Base-by-base conservation (phyloP, 2,113 vertebrate species). In the Speoplatyrhinus poulsoni region DNA sequence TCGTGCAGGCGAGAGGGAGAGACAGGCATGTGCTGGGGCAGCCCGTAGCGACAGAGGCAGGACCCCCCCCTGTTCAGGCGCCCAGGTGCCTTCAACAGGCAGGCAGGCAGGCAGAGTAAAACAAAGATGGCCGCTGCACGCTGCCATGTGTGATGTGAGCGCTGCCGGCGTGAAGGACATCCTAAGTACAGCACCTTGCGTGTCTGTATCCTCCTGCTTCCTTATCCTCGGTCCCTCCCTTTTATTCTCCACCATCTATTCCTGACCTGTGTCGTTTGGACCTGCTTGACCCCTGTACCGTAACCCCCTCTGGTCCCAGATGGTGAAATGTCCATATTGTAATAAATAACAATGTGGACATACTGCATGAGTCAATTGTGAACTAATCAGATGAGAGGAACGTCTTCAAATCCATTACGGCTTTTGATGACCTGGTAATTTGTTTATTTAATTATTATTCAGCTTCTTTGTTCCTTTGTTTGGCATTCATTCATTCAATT, bases 81-180 rank as follows among this genome's bases (percentile, higher is more conserved):
- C 70, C 61, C 80, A 73, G 74, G 72, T 82, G 73, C 73, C 66
- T 80, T 67, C 80, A 76, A 88, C 80, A 80, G 65, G 72, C 72
- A 79, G 67, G 19, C 26, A 52, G 47, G 62, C 63, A 73, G 64
- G 60, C 58, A 26, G 26, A 69, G 60, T 69, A 77, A 85, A 65
- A 65, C 79, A 90, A 90, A 90, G 79, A 90, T 91, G 90, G 89
- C 89, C 4, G 79, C 84, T 64, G 75, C 69, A 82, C 32, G 67
- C 77, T 82, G 75, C 72, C 65, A 58, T 52, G 70, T 82, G 70
- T 80, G 87, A 89, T 70, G 74, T 77, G 77, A 80, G 76, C 62
- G 9, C 15, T 50, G 61, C 26, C 17, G 46, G 52, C 53, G 75
- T 84, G 83, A 85, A 87, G 83, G 85, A 81, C 86, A 61, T 86